A percentile compares a stretch with the other conserved stretches of the same genome.
Evolutionary conservation across 2,888 invertebrate species (phyloP).

Genomic region (Cosmia pyralina): DNA sequence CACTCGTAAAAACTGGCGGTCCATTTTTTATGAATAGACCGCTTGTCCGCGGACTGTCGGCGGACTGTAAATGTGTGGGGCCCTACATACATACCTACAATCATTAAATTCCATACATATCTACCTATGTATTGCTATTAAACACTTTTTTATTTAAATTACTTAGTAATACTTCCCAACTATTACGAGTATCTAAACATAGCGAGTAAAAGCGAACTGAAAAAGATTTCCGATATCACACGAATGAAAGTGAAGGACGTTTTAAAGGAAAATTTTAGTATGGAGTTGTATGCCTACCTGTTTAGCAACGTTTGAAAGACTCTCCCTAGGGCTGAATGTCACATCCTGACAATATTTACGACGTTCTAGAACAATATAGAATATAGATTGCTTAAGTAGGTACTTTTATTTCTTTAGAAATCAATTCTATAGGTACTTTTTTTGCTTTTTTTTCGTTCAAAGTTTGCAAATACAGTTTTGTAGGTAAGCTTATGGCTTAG

Average conservation of each 20-base stretch:
- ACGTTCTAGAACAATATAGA: constrained; percentile 26
- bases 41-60: no score
- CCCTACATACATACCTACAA: no score
- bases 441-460: not conserved
- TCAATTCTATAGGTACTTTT: not conserved
- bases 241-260: constrained; percentile 50
- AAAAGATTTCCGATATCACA: constrained; percentile 63
- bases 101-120: not conserved
- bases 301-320: constrained; percentile 30
- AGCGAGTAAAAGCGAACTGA: constrained; percentile 48
- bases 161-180: constrained; percentile 10
- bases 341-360: constrained; percentile 40
- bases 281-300: constrained; percentile 55
- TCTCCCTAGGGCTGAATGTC: constrained; percentile 37
- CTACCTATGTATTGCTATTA: no score
- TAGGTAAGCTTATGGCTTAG: not conserved
- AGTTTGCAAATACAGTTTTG: not conserved
- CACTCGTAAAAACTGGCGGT: no score
- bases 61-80: no score
- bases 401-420: not conserved
- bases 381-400: not conserved
- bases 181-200: constrained; percentile 27
- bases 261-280: constrained; percentile 50
- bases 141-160: not conserved
- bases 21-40: no score